Percentiles rank a stretch among this genome's conserved stretches.
Evolutionary conservation across 2,888 invertebrate genomes (phyloP).

Genomic region (Thymelicus acteon): DNA sequence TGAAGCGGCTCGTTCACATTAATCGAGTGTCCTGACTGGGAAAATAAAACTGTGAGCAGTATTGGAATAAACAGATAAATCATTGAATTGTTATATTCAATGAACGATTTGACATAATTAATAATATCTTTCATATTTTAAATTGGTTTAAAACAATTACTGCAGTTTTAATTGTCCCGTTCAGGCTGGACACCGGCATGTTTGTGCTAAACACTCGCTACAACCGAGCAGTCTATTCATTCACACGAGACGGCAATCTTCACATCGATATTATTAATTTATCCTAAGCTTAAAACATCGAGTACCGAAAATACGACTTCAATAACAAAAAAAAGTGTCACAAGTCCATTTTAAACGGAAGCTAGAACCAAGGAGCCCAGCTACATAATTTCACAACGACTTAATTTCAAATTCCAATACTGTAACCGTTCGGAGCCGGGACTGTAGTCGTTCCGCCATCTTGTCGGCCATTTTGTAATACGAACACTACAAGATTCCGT

Average conservation of each 20-base stretch:
- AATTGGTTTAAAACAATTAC: too few relatives aligned
- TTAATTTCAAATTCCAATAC: constrained; percentile 36
- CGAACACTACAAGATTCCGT: constrained; percentile 25
- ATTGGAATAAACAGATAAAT: too few relatives aligned
- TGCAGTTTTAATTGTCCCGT: not conserved
- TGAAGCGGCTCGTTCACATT: not conserved
- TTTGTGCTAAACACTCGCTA: constrained; percentile 62
- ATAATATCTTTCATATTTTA: too few relatives aligned
- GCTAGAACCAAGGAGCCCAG: constrained; percentile 57
- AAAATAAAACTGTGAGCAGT: not conserved
- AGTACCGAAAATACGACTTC: constrained; percentile 32
- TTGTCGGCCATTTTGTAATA: constrained; percentile 19
- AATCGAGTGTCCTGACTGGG: not conserved
- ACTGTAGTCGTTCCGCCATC: constrained; percentile 22
- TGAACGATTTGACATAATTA: too few relatives aligned
- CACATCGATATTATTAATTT: constrained; percentile 27
- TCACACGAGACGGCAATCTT: constrained; percentile 40
- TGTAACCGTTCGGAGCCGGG: constrained; percentile 30
- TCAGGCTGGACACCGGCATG: constrained; percentile 7
- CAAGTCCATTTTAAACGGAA: constrained; percentile 40
- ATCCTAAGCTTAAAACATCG: constrained; percentile 38
- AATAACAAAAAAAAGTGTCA: constrained; percentile 21
- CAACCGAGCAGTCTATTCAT: constrained; percentile 45
- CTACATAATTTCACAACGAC: constrained; percentile 46
- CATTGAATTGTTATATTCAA: too few relatives aligned